Evolutionary conservation across 2,113 vertebrate genomes (phyloP), one percentile per base, ranked within the genome.

Genomic region (Melospiza georgiana): DNA sequence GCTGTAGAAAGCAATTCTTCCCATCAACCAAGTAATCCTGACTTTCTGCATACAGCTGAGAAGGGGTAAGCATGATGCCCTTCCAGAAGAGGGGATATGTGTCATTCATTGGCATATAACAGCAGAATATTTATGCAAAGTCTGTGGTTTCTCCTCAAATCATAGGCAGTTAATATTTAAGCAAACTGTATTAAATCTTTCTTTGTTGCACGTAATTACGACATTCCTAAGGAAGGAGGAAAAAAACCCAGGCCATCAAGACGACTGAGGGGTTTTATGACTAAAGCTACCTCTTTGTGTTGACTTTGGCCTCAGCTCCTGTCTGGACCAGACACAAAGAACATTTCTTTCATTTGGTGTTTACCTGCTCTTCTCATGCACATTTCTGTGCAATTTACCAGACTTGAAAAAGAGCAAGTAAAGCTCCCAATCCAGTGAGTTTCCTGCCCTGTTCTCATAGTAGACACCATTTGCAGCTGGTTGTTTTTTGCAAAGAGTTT

Each of bases 291-390:
- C 9, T 84, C 35, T 51, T 57, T 63, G 24, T 93, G 81, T 84
- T 96, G 92, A 93, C 17, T 93, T 96, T 91, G 87, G 92, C 58
- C 37, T 90, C 72, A 48, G 24, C 10, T 94, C 28, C 49, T 66
- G 76, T 67, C 71, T 87, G 75, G 63, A 76, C 41, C 61, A 91
- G 88, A 87, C 65, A 89, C 18, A 84, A 96, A 85, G 65, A 67
- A 67, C 20, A 10, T 37, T 93, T 88, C 27, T 90, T 86, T 59
- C 52, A 17, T 25, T 63, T 82, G 74, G 16, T 82, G 43, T 87
- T 89, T 65, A 93, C 84, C 79, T 91, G 87, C 27, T 46, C 30
- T 91, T 79, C 77, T 87, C 51, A 52, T 39, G 24, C 57, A 41
- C 6, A 11, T 57, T 91, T 93, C 66, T 54, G 33, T 23, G 39